Evolutionary conservation across 2,888 invertebrate genomes (phyloP), one percentile per base, ranked within the genome.

Genomic region (Drosophila anomalata): DNA sequence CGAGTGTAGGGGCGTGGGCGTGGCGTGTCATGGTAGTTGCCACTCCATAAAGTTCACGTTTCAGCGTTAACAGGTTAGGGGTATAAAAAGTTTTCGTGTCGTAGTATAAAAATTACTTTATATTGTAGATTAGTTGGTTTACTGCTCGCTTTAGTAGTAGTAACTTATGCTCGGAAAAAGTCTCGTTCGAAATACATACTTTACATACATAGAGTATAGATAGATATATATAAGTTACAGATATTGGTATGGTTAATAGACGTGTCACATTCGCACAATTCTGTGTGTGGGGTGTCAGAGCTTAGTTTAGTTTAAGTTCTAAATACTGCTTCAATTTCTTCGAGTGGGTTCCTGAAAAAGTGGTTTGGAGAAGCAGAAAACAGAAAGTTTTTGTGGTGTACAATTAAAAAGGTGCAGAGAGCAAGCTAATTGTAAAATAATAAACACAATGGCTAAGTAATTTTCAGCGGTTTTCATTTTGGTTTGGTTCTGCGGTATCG

Each of bases 301-400:
- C 67, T 81, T 78, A 75, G 58, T 77, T 59, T 66, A 74, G 77
- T 85, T 80, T 91, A 92, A 89, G 89, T 89, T 91, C 86, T 91
- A 91, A 92, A 91, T 88, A 91, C 92, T 88, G 92, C 92, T 90
- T 92, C 92, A 86, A 92, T 90, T 91, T 91, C 91, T 79, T 90
- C 91, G 76, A 92, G 88, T 88, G 91, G 90, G 89, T 91, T 92
- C 91, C 92, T 92, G 90, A 75, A 90, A 89, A 79, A 81, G 73
- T 78, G 67, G 53, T 36, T 72, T 59, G 56, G 68, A 75, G 52
- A 76, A 77, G 76, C 70, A 82, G 60, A 78, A 36, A 85, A 79
- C 75, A 87, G 73, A 76, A 79, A 85, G 69, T 61, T 68, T 58
- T 62, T 65, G 67, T 65, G 72, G 58, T 82, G 52, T 79, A 84